These are phyloP conservation scores for Argyra leucocephala DNA, from an alignment of 2,888 invertebrate species.

Conservation along the genomic window DNA sequence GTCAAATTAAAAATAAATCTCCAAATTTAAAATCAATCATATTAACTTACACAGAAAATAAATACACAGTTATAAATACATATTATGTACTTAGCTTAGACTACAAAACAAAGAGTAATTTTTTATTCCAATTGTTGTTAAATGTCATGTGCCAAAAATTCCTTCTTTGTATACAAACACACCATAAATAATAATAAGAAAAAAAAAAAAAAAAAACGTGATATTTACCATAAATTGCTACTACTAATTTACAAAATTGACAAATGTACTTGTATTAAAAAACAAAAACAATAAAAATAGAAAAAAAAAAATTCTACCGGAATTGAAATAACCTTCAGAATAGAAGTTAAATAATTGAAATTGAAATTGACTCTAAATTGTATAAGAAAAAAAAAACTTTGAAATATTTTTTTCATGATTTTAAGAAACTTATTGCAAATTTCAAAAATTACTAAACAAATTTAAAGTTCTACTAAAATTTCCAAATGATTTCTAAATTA, in stretches of 20 bases:
- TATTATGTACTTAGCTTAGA: too few species aligned
- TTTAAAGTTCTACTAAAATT: too few species aligned
- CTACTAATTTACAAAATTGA: neutral
- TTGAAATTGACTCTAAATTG: too few species aligned
- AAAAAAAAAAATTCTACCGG: neutral
- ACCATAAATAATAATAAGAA: constrained; percentile 1
- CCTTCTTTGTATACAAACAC: too few species aligned
- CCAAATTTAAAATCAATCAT: neutral
- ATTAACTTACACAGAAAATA: neutral
- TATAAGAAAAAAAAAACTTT: too few species aligned
- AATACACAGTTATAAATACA: too few species aligned
- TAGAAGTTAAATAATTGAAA: too few species aligned
- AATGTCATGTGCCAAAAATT: neutral
- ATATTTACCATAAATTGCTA: neutral
- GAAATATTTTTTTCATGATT: too few species aligned
- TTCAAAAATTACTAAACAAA: too few species aligned
- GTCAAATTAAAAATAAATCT: neutral
- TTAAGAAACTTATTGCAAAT: too few species aligned
- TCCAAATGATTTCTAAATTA: too few species aligned
- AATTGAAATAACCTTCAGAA: neutral
- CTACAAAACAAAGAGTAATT: too few species aligned
- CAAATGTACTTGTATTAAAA: neutral
- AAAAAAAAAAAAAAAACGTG: neutral
- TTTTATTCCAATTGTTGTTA: neutral
- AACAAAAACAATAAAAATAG: neutral